Conservation (phyloP, 2,888 invertebrate species). For the Mimachlamys varia region DNA sequence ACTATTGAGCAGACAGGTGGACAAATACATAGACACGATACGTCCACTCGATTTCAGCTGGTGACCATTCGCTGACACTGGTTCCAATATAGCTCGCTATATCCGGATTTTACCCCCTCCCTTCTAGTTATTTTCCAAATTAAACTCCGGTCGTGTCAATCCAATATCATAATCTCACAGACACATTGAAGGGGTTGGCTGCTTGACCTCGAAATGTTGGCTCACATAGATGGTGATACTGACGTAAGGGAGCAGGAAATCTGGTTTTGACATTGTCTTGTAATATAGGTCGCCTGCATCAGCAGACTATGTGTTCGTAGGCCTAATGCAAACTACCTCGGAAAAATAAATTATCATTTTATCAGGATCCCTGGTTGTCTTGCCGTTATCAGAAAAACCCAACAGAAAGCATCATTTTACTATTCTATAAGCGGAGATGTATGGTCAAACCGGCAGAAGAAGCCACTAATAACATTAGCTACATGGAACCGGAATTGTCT, state of each 20-base stretch:
- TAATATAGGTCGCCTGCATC: no score
- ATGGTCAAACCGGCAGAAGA: no score
- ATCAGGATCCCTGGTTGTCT: no score
- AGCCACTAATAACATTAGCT: no score
- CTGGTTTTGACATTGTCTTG: no score
- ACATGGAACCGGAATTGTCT: no score
- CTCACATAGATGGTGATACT: neutral
- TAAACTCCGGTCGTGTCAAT: neutral
- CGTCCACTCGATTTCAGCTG: slow-evolving; percentile 17
- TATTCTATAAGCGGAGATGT: no score
- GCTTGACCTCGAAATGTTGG: neutral
- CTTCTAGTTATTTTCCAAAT: neutral
- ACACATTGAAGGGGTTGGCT: neutral
- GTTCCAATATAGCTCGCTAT: neutral
- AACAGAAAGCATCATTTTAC: no score
- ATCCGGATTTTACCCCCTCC: neutral
- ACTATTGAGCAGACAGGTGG: neutral
- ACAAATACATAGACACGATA: neutral
- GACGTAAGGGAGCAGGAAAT: neutral
- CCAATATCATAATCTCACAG: neutral
- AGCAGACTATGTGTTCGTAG: no score
- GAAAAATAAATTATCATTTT: no score
- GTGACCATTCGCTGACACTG: neutral
- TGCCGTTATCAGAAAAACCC: no score
- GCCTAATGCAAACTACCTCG: no score